phyloP scores from a whole-genome alignment of 1,140 invertebrate genomes.

The Acromyrmex echinatior region DNA sequence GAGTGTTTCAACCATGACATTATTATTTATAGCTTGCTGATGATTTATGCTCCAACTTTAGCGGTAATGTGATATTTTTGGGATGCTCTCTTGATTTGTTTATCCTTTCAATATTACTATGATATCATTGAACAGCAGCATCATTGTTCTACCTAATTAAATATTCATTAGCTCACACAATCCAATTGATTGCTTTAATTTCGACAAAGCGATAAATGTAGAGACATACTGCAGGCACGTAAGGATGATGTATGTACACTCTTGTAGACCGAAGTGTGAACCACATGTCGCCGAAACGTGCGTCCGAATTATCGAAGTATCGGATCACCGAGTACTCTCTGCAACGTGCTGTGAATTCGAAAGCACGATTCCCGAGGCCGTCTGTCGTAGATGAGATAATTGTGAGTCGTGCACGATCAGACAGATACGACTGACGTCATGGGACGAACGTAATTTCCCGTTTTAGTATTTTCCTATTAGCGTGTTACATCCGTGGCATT shows the following conservation, averaged over 20 bases:
- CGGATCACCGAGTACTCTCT: conserved; percentile 33
- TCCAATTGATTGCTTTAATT: conserved; percentile 3
- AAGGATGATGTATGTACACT: conserved; percentile 7
- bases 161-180: not conserved
- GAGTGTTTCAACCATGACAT: not conserved
- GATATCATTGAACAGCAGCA: not conserved
- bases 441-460: conserved; percentile 72
- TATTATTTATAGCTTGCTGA: not conserved
- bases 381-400: conserved; percentile 64
- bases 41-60: not conserved
- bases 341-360: conserved; percentile 29
- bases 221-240: conserved; percentile 3
- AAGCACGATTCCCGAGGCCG: conserved; percentile 18
- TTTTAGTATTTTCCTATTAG: conserved; percentile 76
- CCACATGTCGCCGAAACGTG: conserved; percentile 24
- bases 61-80: not conserved
- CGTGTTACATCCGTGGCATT: conserved; percentile 32
- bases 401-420: conserved; percentile 62
- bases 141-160: not conserved
- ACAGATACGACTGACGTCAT: conserved; percentile 60
- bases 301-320: conserved; percentile 41
- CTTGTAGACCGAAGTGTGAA: not conserved
- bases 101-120: not conserved
- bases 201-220: not conserved
- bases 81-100: not conserved